Evolutionary conservation across 1,140 invertebrate genomes (phyloP).

Genomic region (Centruroides sculpturatus): DNA sequence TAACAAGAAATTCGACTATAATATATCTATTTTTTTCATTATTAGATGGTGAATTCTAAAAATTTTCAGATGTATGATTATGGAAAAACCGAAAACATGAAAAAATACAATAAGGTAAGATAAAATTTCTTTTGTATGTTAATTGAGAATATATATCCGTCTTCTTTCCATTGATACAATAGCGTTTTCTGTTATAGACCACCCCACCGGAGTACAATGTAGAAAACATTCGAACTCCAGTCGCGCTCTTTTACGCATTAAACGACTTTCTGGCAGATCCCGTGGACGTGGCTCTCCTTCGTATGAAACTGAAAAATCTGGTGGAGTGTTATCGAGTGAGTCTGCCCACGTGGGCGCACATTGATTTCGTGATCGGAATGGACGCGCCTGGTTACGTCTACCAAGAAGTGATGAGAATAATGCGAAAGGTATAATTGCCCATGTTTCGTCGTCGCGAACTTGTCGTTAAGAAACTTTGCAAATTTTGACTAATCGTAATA

Average conservation of each 20-base stretch:
- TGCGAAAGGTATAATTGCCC: not conserved
- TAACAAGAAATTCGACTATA: too few relatives aligned
- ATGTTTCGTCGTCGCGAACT: too few relatives aligned
- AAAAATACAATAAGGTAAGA: conserved; percentile 7
- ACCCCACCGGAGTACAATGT: conserved; percentile 40
- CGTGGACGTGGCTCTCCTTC: conserved; percentile 16
- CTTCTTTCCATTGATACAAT: too few relatives aligned
- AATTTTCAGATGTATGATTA: conserved; percentile 11
- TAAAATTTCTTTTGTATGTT: not conserved
- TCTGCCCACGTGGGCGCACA: conserved; percentile 10
- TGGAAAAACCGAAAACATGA: conserved; percentile 5
- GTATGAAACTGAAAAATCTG: conserved; percentile 12
- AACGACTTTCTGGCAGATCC: conserved; percentile 40
- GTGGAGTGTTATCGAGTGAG: conserved; percentile 11
- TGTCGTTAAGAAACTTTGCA: too few relatives aligned
- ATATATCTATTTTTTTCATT: too few relatives aligned
- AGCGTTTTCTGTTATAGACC: conserved; percentile 4
- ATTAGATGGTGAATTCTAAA: conserved; percentile 18
- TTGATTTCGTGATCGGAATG: conserved; percentile 11
- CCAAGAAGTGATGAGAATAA: not conserved
- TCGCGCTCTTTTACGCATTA: conserved; percentile 43
- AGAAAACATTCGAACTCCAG: conserved; percentile 34
- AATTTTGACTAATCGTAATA: too few relatives aligned
- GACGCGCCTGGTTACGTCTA: conserved; percentile 7
- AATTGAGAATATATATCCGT: not conserved